Evolutionary conservation across 2,888 invertebrate genomes (phyloP).

Genomic region (Beris morrisii): DNA sequence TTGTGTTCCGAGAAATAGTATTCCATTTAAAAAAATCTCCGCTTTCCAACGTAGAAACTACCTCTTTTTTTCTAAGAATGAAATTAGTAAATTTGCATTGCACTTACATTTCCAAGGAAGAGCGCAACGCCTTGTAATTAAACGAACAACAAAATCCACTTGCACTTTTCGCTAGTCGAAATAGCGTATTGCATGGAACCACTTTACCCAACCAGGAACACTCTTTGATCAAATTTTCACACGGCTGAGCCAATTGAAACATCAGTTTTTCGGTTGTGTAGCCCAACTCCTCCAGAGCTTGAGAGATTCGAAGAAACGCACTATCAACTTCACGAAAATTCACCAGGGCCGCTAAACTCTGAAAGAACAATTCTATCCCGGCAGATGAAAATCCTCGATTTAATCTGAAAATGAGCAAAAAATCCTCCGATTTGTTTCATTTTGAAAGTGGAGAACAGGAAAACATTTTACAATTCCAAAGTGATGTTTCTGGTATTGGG

Average conservation of each 20-base stretch:
- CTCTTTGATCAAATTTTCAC: slow-evolving; percentile 45
- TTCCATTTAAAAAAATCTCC: too few species aligned
- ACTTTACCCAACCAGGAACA: slow-evolving; percentile 47
- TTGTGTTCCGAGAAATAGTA: too few species aligned
- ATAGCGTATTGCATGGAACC: slow-evolving; percentile 47
- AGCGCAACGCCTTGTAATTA: slow-evolving; percentile 46
- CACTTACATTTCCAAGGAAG: slow-evolving; percentile 37
- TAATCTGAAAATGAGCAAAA: slow-evolving; percentile 47
- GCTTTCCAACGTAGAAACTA: too few species aligned
- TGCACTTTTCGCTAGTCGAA: slow-evolving; percentile 46
- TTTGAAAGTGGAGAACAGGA: not conserved
- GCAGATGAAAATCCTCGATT: slow-evolving; percentile 29
- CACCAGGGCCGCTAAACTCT: slow-evolving; percentile 46
- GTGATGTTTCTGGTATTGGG: slow-evolving; percentile 57
- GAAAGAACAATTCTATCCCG: slow-evolving; percentile 44
- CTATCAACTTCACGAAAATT: slow-evolving; percentile 45
- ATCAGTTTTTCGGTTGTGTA: slow-evolving; percentile 47
- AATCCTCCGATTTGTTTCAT: slow-evolving; percentile 48
- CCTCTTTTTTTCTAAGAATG: too few species aligned
- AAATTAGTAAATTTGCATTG: not conserved
- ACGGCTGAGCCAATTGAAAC: slow-evolving; percentile 50
- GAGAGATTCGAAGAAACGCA: slow-evolving; percentile 42
- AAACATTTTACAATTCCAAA: slow-evolving; percentile 58
- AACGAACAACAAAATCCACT: slow-evolving; percentile 52
- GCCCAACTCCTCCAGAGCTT: slow-evolving; percentile 42